Percentiles rank a stretch among this genome's conserved stretches.
phyloP scores from a whole-genome alignment of 1,140 invertebrate genomes.

The Drosophila sulfurigaster region DNA sequence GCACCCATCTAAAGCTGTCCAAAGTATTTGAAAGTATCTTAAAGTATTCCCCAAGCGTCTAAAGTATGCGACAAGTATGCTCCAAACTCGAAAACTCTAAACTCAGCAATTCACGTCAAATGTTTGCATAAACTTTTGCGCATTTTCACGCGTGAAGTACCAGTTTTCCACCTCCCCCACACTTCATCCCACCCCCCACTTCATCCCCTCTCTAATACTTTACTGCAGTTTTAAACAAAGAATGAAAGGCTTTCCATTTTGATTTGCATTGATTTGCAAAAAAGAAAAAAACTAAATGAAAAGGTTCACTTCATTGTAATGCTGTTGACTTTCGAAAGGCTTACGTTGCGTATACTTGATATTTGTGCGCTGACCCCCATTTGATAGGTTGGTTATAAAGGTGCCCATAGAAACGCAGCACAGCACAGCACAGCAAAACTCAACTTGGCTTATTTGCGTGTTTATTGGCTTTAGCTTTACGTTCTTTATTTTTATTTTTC shows the following conservation, averaged over 20 bases:
- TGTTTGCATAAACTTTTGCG: conserved; percentile 65
- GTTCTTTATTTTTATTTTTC: conserved; percentile 2
- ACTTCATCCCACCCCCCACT: not conserved
- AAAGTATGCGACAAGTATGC: conserved; percentile 67
- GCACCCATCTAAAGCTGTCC: conserved; percentile 14
- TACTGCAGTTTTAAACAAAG: conserved; percentile 2
- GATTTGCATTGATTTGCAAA: conserved; percentile 35
- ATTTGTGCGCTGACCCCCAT: conserved; percentile 28
- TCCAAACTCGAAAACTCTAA: conserved; percentile 56
- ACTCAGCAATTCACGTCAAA: conserved; percentile 51
- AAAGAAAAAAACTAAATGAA: conserved; percentile 2
- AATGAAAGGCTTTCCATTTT: conserved; percentile 31
- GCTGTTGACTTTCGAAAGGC: conserved; percentile 11
- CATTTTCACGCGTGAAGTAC: conserved; percentile 61
- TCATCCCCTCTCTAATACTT: no score
- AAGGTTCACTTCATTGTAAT: conserved; percentile 28
- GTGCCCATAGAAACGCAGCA: conserved; percentile 32
- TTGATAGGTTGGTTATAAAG: not conserved
- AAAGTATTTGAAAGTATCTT: conserved; percentile 32
- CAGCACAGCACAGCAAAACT: conserved; percentile 24
- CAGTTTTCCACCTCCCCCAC: not conserved
- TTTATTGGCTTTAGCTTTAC: conserved; percentile 68
- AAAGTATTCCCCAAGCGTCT: conserved; percentile 25
- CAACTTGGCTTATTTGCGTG: conserved; percentile 73
- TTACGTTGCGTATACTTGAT: conserved; percentile 54